Base-by-base conservation (phyloP, 2,888 invertebrate species). In the Dicycla oo region DNA sequence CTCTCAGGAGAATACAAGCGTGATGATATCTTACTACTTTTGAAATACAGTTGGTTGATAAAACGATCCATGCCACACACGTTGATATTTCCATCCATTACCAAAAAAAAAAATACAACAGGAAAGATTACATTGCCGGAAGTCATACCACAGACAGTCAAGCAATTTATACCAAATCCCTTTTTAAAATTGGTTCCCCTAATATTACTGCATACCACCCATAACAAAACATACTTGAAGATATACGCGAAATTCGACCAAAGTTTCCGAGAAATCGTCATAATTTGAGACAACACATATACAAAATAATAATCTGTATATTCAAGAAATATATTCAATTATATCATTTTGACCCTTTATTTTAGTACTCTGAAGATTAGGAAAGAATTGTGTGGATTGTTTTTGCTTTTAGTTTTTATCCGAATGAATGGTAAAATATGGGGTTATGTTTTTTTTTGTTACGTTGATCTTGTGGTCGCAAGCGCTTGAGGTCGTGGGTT, bases 321-420 rank as follows among this genome's bases (percentile, higher is more conserved):
- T 80, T 83, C 79, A 68, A 78, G 76, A 75, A 84, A 85, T 81
- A 81, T 70, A 82, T 87, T 87, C 86, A 87, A 90, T 89, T 87
- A 88, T 84, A 87, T 88, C 76, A 85, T 84, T 83, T 69, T 85
- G 69, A 78, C 68, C 78, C 82, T 86, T 88, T 87, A 88, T 90
- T 89, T 90, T 86, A 86, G 69, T 56, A 58, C 47, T 26, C 0
- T 69, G 78, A 75, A 23, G 82, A 56, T 61, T 15, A 49, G 40
- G 73, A 60, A 71, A 75, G 77, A 11, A 58, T 82, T 57, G 6
- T n/a, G 45, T 72, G 84, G 84, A 84, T 34, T 40, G n/a, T n/a
- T 40, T 30, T 26, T 26, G 3, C 3, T 26, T 69, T 53, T 20
- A 6, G 2, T 34, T 43, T 40, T 65, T 40, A 26, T 18, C 2